Evolutionary conservation across 2,113 vertebrate species (phyloP).

Genomic region (Hydrochoerus hydrochaeris): DNA sequence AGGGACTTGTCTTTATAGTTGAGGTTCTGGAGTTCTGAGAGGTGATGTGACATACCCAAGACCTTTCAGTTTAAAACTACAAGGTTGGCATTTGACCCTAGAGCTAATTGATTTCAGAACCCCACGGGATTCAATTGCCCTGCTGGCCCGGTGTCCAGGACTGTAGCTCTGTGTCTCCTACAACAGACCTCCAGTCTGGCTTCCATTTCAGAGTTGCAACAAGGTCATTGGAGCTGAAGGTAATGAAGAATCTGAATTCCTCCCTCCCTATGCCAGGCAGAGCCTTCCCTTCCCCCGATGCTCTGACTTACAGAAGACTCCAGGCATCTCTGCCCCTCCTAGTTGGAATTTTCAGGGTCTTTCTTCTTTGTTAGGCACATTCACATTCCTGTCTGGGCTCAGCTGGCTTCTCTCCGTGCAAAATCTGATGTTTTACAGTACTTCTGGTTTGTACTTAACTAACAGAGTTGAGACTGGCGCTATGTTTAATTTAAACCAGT

Average conservation of each 20-base stretch:
- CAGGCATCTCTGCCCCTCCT: not conserved
- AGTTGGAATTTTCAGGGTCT: not conserved
- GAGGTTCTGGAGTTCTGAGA: not conserved
- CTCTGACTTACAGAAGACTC: not conserved
- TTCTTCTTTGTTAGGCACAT: not conserved
- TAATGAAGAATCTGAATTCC: not conserved
- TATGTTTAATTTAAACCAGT: not conserved
- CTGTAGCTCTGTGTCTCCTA: not conserved
- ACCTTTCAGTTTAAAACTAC: not conserved
- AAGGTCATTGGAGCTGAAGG: not conserved
- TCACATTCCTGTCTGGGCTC: not conserved
- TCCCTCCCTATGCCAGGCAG: not conserved
- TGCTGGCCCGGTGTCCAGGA: not conserved
- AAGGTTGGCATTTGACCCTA: not conserved
- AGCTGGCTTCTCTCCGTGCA: not conserved
- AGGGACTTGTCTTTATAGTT: not conserved
- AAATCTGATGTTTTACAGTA: conserved; percentile 45
- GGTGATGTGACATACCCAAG: not conserved
- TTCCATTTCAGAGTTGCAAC: not conserved
- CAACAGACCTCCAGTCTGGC: too few relatives aligned
- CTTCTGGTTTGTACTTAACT: conserved; percentile 26
- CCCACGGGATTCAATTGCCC: not conserved
- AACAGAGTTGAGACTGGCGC: not conserved
- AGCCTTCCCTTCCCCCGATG: fast-evolving
- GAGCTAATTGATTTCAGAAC: not conserved